These are phyloP conservation scores for Hoplias malabaricus DNA, from an alignment of 2,113 vertebrate species.

Conservation along the genomic window DNA sequence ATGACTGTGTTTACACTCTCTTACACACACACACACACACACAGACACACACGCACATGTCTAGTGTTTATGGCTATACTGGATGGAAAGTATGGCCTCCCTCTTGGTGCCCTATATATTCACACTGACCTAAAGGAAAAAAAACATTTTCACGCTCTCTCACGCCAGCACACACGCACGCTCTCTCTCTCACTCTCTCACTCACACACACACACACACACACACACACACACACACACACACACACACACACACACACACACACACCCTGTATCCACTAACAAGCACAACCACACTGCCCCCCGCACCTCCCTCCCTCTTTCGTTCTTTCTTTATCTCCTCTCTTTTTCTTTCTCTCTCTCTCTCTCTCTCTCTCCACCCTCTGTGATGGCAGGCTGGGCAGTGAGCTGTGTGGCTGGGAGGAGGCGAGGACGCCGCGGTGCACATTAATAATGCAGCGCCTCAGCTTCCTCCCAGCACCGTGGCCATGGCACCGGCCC, in stretches of 20 bases:
- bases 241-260: not conserved
- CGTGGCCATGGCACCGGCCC: slow-evolving; percentile 80
- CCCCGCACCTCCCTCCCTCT: not conserved
- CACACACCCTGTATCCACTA: slow-evolving; percentile 21
- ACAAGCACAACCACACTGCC: slow-evolving; percentile 41
- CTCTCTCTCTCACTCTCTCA: too few relatives aligned
- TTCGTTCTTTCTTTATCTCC: slow-evolving; percentile 18
- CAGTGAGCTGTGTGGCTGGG: slow-evolving; percentile 78
- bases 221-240: not conserved
- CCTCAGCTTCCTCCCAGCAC: slow-evolving; percentile 75
- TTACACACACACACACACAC: not conserved
- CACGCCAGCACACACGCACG: slow-evolving; percentile 30
- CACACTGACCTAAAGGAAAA: slow-evolving; percentile 32
- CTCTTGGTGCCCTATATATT: slow-evolving; percentile 7
- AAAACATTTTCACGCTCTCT: slow-evolving; percentile 23
- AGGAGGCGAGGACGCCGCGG: slow-evolving; percentile 79
- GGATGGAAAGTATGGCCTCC: not conserved
- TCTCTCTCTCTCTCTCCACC: slow-evolving; percentile 43
- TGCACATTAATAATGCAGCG: slow-evolving; percentile 84
- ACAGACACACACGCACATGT: not conserved
- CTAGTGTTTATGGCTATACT: not conserved
- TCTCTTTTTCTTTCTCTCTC: slow-evolving; percentile 21
- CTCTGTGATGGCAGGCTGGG: slow-evolving; percentile 76
- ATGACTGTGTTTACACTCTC: not conserved
- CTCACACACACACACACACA: not conserved